Conservation (phyloP, 2,113 vertebrate species). For the Zosterops borbonicus region DNA sequence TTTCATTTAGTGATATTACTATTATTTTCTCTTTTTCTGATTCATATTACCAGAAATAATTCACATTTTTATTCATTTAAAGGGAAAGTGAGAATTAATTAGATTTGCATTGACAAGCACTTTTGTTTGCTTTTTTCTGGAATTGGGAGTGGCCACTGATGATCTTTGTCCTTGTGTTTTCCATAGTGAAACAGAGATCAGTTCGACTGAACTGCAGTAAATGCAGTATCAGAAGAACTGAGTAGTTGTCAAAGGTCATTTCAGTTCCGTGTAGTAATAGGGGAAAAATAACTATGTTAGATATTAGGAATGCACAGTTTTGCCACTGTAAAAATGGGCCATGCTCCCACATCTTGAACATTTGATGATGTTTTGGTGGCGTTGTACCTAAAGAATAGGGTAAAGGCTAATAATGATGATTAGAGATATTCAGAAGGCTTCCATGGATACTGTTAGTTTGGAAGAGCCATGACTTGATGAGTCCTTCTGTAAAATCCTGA, state of each 20-base stretch:
- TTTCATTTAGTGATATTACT: neutral
- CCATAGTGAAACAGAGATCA: neutral
- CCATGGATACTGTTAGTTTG: neutral
- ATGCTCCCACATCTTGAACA: neutral
- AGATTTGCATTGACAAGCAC: neutral
- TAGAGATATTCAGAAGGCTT: neutral
- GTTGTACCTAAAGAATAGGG: fast-evolving
- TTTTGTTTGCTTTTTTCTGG: neutral
- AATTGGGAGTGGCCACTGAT: neutral
- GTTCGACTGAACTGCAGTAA: neutral
- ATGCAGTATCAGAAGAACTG: neutral
- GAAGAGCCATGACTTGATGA: neutral
- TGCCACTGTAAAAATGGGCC: neutral
- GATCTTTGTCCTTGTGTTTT: conserved; percentile 49
- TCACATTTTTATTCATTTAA: neutral
- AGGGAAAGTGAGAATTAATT: neutral
- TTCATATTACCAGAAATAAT: neutral
- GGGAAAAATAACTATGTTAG: neutral
- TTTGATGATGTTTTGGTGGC: neutral
- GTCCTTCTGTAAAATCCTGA: neutral
- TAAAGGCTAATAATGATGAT: neutral
- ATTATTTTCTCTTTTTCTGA: neutral
- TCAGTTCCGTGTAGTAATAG: neutral
- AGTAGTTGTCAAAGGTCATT: neutral
- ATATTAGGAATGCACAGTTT: neutral